Percentiles rank a stretch among this genome's conserved stretches.
Conservation (phyloP, 2,888 invertebrate genomes). For the Erebia aethiops region DNA sequence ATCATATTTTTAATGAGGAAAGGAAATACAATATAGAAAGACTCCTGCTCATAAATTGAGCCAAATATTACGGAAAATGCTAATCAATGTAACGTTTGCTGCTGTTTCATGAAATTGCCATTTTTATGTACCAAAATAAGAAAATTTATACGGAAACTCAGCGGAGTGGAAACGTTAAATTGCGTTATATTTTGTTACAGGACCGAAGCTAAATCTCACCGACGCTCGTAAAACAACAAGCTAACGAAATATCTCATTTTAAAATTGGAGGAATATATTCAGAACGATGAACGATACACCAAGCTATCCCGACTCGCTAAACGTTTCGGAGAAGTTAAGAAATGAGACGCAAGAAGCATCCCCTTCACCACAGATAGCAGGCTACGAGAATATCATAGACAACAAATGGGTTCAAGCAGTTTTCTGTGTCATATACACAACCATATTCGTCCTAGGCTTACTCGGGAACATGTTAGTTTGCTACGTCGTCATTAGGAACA, state of each 20-base stretch:
- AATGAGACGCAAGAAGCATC: constrained; percentile 45
- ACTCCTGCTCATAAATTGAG: not conserved
- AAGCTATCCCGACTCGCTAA: constrained; percentile 47
- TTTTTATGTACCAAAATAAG: constrained; percentile 26
- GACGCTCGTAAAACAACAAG: constrained; percentile 62
- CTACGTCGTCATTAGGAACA: constrained; percentile 95
- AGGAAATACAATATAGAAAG: not conserved
- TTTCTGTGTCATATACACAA: constrained; percentile 90
- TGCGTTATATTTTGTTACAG: constrained; percentile 73
- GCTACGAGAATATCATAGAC: constrained; percentile 83
- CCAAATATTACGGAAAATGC: not conserved
- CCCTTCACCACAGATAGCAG: constrained; percentile 47
- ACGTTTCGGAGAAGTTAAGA: constrained; percentile 51
- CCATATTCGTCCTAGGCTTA: constrained; percentile 94
- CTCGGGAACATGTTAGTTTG: constrained; percentile 96
- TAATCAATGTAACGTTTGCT: constrained; percentile 23
- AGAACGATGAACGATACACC: constrained; percentile 65
- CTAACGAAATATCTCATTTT: constrained; percentile 60
- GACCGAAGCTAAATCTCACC: constrained; percentile 59
- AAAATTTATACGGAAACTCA: constrained; percentile 24
- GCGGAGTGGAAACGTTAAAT: constrained; percentile 48
- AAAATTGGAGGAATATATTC: constrained; percentile 43
- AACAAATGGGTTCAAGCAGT: constrained; percentile 86
- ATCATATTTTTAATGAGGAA: too few species aligned
- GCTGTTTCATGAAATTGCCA: constrained; percentile 22